phyloP scores from a whole-genome alignment of 2,113 vertebrate species.

The Sander vitreus region DNA sequence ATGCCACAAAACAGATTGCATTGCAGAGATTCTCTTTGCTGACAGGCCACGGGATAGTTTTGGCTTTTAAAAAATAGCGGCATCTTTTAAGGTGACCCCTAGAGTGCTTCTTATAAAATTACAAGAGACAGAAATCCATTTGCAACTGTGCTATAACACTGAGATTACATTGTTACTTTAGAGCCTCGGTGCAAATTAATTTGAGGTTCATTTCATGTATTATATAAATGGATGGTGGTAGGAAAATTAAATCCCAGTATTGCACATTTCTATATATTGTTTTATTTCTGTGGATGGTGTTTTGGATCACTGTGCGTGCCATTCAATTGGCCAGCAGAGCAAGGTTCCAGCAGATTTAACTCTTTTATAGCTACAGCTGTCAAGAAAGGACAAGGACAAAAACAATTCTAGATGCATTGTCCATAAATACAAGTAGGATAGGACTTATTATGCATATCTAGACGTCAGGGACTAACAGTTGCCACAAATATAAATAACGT shows the following conservation, averaged over 20 bases:
- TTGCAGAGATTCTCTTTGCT: slow-evolving; percentile 83
- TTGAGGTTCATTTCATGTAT: slow-evolving; percentile 87
- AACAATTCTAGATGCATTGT: slow-evolving; percentile 43
- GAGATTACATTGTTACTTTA: slow-evolving; percentile 88
- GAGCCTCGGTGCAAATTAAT: slow-evolving; percentile 86
- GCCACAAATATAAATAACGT: slow-evolving; percentile 17
- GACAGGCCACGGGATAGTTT: slow-evolving; percentile 84
- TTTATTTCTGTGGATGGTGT: slow-evolving; percentile 83
- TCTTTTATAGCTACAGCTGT: slow-evolving; percentile 68
- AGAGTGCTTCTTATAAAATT: slow-evolving; percentile 86
- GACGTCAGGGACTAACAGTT: slow-evolving; percentile 1
- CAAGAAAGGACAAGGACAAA: slow-evolving; percentile 63
- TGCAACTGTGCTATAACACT: slow-evolving; percentile 85
- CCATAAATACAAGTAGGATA: slow-evolving; percentile 36
- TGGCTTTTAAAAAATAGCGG: slow-evolving; percentile 86
- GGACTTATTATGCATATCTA: slow-evolving; percentile 20
- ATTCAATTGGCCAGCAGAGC: slow-evolving; percentile 75
- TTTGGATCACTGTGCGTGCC: slow-evolving; percentile 77
- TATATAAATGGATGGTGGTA: slow-evolving; percentile 86
- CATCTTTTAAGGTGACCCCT: slow-evolving; percentile 89
- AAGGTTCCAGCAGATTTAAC: slow-evolving; percentile 75
- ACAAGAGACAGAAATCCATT: slow-evolving; percentile 89
- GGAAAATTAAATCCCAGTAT: slow-evolving; percentile 86
- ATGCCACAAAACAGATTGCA: slow-evolving; percentile 87
- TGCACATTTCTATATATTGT: slow-evolving; percentile 86